phyloP scores from a whole-genome alignment of 2,113 vertebrate species.

The Phalacrocorax aristotelis region DNA sequence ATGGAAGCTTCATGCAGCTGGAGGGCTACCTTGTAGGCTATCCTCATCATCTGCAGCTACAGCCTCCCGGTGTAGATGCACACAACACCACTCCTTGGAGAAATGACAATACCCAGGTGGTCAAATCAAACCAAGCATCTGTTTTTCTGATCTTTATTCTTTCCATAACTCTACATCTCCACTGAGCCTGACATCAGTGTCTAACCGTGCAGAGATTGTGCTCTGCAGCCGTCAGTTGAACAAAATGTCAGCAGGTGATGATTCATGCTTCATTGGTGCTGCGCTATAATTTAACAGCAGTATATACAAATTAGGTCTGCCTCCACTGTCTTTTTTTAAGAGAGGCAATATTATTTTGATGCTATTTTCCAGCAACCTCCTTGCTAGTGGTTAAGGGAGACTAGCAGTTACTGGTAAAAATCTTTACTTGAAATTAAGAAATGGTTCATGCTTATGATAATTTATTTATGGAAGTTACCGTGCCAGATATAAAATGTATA shows the following conservation, averaged over 20 bases:
- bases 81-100: not conserved
- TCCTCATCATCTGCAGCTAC: not conserved
- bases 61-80: not conserved
- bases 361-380: not conserved
- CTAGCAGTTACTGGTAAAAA: not conserved
- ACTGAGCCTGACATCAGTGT: not conserved
- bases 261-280: not conserved
- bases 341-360: not conserved
- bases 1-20: not conserved
- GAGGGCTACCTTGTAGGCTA: not conserved
- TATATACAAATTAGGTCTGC: not conserved
- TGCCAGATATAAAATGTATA: not conserved
- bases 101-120: not conserved
- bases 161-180: not conserved
- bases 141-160: not conserved
- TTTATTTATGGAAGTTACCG: not conserved
- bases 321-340: not conserved
- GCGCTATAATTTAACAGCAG: not conserved
- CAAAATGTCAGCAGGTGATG: slow-evolving; percentile 28
- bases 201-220: not conserved
- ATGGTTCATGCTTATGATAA: not conserved
- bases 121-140: not conserved
- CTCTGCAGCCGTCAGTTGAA: not conserved
- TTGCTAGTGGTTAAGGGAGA: not conserved
- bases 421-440: not conserved